Evolutionary conservation across 2,888 invertebrate species (phyloP).

Genomic region (Penaeus monodon): DNA sequence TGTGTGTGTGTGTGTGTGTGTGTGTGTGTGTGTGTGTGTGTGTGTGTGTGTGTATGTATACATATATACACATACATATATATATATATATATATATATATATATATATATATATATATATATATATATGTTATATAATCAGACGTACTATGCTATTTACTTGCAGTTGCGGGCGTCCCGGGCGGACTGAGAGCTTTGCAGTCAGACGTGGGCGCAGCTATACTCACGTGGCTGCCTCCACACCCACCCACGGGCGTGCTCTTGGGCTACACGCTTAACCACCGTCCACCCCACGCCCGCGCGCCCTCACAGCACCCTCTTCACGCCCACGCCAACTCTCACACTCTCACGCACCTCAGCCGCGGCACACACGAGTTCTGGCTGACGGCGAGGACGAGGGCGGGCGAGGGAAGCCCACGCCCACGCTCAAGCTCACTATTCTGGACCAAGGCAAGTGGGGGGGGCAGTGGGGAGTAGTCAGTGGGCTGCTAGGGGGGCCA

Average conservation of each 20-base stretch:
- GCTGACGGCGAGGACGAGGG: slow-evolving; percentile 49
- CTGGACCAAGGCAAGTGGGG: no score
- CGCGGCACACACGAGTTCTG: slow-evolving; percentile 58
- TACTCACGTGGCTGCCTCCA: slow-evolving; percentile 84
- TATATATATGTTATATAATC: no score
- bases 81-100: no score
- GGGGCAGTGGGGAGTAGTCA: no score
- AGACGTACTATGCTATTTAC: no score
- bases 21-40: no score
- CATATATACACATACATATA: no score
- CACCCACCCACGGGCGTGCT: slow-evolving; percentile 85
- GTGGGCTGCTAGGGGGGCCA: no score
- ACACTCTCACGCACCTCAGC: slow-evolving; percentile 49
- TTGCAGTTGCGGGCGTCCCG: no score
- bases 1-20: no score
- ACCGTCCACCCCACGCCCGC: slow-evolving; percentile 46
- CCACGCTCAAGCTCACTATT: slow-evolving; percentile 12
- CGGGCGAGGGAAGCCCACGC: slow-evolving; percentile 47
- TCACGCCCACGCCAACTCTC: slow-evolving; percentile 43
- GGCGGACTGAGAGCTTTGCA: slow-evolving; percentile 37
- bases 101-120: no score
- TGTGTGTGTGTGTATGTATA: no score
- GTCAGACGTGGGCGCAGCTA: slow-evolving; percentile 20
- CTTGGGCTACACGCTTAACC: slow-evolving; percentile 84
- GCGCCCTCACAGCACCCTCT: slow-evolving; percentile 37